Base-by-base conservation (phyloP, 37 sponge, comb jelly and placozoan species). In the Beroe forskalii region DNA sequence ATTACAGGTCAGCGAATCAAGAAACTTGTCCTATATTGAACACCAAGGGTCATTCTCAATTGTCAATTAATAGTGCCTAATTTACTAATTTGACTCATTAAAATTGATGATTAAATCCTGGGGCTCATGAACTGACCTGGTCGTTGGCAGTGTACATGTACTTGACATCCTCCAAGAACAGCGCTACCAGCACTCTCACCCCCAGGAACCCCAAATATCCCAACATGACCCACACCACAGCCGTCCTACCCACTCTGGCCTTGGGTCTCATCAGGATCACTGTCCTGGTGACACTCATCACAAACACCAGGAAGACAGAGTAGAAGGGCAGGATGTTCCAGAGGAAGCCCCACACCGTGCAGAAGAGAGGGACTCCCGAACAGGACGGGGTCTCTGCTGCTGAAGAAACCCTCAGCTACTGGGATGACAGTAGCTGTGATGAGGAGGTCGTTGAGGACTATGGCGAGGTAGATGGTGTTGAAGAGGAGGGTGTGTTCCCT, bases 251-350 rank as follows among this genome's bases (percentile, higher is more conserved):
- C 23, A 80, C 4, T 48, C 40, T 80, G 8, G 35, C 48, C 55
- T 38, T 8, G 3, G 86, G 86, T 42, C 42, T 41, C 27, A 80
- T 1, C 55, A 80, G 86, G 22, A 80, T 80, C 4, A 80, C 55
- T n/a, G 86, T 44, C 1, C 86, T 3, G 44, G 40, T 80, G 27
- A 38, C n/a, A 38, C 86, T 44, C 86, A 80, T 80, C 3, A 38
- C n/a, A 24, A 80, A 37, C n/a, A 80, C 86, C 31, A 80, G 86
- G 86, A 80, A 80, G 2, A 80, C 86, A 1, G 86, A 80, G 86
- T 33, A 80, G 55, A 80, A 80, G 24, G 86, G 86, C n/a, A 80
- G 86, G 40, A 80, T 37, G 86, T 80, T 80, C 86, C 86, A 80
- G 55, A 80, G n/a, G 44, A 80, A 23, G 9, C 86, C 86, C 86